Evolutionary conservation across 2,113 vertebrate genomes (phyloP), one percentile per base, ranked within the genome.

Genomic region (Platichthys flesus): DNA sequence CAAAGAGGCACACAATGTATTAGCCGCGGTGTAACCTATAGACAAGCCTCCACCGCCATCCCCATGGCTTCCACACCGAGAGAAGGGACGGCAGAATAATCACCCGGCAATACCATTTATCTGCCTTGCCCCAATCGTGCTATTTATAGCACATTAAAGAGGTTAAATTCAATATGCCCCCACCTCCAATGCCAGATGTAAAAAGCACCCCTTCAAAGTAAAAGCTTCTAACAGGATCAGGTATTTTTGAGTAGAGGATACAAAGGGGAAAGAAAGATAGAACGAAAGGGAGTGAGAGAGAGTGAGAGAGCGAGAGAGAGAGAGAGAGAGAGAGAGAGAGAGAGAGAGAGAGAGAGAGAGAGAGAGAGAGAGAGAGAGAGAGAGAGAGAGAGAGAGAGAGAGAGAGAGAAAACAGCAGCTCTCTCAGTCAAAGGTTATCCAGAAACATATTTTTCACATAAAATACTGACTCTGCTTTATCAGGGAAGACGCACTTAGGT

Each of bases 111-210:
- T 57, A 64, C 54, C 9, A 57, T 85, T 79, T 79, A 74, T 87
- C 82, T 67, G 56, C 49, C 14, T 42, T 23, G 31, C 57, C 68
- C 51, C 76, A 77, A 74, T 72, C 21, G 28, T 31, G 20, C 76
- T 84, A 90, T 91, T 88, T 85, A 89, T 81, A 85, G 73, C 26
- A 45, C 52, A 60, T 52, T 79, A 74, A 85, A 83, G 24, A 35
- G 26, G 18, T 5, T 5, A 60, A 74, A 76, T 67, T 47, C 40
- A 61, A 9, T 35, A 63, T 0, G 24, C 24, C 23, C 57, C 84
- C 59, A 77, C 42, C 42, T 71, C 59, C 8, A 13, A 85, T 56
- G 70, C 24, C 67, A 80, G 74, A 68, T 35, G 60, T 75, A 61
- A 72, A 72, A 80, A 80, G 82, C 28, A 82, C 9, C 31, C 1